A percentile compares a stretch with the other conserved stretches of the same genome.
Conservation (phyloP, 2,888 invertebrate species). For the Lepas anatifera region DNA sequence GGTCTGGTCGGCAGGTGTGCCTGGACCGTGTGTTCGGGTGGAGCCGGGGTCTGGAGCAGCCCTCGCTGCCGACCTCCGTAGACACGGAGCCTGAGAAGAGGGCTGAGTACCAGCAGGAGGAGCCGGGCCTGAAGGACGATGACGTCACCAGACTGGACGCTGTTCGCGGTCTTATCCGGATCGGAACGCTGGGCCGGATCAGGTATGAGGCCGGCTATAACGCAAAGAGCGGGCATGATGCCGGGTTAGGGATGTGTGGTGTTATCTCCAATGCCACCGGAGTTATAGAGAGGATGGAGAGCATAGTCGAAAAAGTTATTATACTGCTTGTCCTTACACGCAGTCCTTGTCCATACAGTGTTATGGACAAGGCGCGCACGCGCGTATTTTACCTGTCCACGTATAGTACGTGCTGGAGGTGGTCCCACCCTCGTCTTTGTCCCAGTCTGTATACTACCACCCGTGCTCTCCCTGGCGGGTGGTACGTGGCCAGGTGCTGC, state of each 20-base stretch:
- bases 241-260: too few species aligned
- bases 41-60: constrained; percentile 40
- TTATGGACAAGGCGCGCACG: too few species aligned
- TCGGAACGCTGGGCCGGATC: constrained; percentile 34
- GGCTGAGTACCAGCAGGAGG: constrained; percentile 37
- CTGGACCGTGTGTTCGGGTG: constrained; percentile 31
- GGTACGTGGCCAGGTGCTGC: too few species aligned
- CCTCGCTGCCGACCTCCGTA: constrained; percentile 36
- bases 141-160: constrained; percentile 74
- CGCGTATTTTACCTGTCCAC: neutral
- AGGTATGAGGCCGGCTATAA: constrained; percentile 23
- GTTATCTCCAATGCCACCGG: too few species aligned
- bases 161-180: constrained; percentile 39
- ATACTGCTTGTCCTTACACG: too few species aligned
- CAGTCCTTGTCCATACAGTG: too few species aligned
- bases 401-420: neutral
- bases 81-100: constrained; percentile 28
- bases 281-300: too few species aligned
- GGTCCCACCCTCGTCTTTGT: too few species aligned
- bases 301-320: too few species aligned
- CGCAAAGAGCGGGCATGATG: too few species aligned
- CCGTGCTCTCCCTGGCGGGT: neutral
- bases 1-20: constrained; percentile 31
- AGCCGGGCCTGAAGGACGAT: constrained; percentile 65
- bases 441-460: neutral